Evolutionary conservation across 2,113 vertebrate species (phyloP), one percentile per base, ranked within the genome.

Genomic region (Chitala chitala): DNA sequence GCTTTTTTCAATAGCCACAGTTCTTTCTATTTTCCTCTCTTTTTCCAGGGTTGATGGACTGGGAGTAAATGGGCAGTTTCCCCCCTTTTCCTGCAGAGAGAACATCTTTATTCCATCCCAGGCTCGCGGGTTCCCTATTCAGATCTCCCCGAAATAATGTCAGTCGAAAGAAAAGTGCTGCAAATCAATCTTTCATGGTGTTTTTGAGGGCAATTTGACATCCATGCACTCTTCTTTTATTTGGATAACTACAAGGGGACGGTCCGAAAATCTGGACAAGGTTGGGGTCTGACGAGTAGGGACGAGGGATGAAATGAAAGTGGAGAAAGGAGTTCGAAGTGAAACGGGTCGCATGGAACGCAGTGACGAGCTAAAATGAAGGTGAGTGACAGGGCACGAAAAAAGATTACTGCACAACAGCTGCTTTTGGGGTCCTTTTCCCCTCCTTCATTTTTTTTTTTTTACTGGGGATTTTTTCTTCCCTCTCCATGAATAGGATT

Each of bases 31-130:
- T 89, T 87, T 88, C 87, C 86, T 78, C 55, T 84, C 81, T 88
- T 87, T 91, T 89, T 88, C 89, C 90, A 85, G 89, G 90, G 89
- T 92, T 92, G 92, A 91, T 91, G 89, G 92, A 89, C 90, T 89
- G 89, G 87, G 89, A 90, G 88, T 90, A 91, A 93, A 92, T 90
- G 88, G 89, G 87, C 77, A 65, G 77, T 75, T 79, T 80, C 79
- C 79, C 81, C 83, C 84, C 86, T 86, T 88, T 85, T 87, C 86
- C 86, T 79, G 82, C 85, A 82, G 87, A 86, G 85, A 86, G 88
- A 90, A 94, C 92, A 92, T 94, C 92, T 95, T 93, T 94, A 94
- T 94, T 92, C 88, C 89, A 84, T 84, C 81, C 87, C 86, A 73
- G 75, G 76, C 79, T 75, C 76, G 78, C 89, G 86, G 82, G 87